phyloP scores from a whole-genome alignment of 2,113 vertebrate genomes.

The Bostrychus sinensis region DNA sequence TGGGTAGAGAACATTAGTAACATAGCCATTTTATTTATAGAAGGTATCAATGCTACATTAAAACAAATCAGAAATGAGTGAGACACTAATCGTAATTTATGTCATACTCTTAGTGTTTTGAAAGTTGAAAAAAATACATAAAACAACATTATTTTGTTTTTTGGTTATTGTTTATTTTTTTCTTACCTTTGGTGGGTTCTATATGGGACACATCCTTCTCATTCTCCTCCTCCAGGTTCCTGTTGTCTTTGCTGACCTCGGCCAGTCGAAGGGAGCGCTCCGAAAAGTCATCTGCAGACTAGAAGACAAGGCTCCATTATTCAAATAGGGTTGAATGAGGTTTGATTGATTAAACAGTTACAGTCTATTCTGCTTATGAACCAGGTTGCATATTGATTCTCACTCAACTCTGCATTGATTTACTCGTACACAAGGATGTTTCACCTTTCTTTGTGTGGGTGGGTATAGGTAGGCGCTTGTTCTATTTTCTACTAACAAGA shows the following conservation, averaged over 20 bases:
- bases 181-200: conserved; percentile 63
- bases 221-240: conserved; percentile 79
- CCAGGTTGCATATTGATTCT: neutral
- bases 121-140: no score
- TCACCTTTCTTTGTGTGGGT: conserved; percentile 5
- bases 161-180: no score
- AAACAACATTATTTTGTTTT: no score
- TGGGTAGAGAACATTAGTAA: no score
- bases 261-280: conserved; percentile 86
- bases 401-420: neutral
- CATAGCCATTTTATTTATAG: no score
- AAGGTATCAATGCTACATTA: no score
- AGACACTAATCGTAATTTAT: no score
- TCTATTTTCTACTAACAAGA: neutral
- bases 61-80: no score
- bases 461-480: neutral
- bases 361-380: neutral
- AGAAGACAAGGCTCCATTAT: neutral
- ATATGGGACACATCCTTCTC: conserved; percentile 44
- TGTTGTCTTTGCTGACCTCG: conserved; percentile 82
- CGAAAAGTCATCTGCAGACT: conserved; percentile 90
- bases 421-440: neutral
- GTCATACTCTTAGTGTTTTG: no score
- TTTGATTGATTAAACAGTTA: neutral
- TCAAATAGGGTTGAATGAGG: neutral